Base-by-base conservation (phyloP, 1,140 invertebrate genomes). In the Achroia grisella region DNA sequence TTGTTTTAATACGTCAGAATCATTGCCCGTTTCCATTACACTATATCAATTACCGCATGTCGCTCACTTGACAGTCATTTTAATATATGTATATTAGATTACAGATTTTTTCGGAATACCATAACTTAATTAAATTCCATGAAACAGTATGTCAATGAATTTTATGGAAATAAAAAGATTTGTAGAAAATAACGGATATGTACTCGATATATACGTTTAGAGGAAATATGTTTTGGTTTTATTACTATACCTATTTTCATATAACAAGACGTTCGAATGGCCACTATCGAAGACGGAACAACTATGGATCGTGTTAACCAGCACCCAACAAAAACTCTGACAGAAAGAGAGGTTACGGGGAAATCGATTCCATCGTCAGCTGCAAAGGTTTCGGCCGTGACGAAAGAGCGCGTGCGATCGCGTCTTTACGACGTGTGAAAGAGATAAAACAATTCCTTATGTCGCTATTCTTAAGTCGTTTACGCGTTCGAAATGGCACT, bases 401-500 rank as follows among this genome's bases (percentile, higher is more conserved):
- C 52, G 69, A 81, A 64, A 52, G 77, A 80, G 75, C 51, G 48
- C 55, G 69, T 58, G 56, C 58, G 55, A 84, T 70, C 42, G 14
- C 56, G 61, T 79, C 71, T 82, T 84, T 82, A 80, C 69, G 72
- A 82, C 64, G 78, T 80, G 80, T 59, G 78, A 84, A 77, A 80
- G 80, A 84, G 80, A 84, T 80, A 80, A 77, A 80, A 77, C 71
- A 77, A 74, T 84, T 84, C 80, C 80, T 84, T 84, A 82, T 70
- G 76, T 79, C 70, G 67, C 76, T 77, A 75, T 82, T 80, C 78
- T 78, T 78, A 70, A 77, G 74, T 65, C 69, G 65, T 77, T 76
- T 55, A 63, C 63, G 58, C 65, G 63, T 63, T 65, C 61, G 53
- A 70, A 78, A 81, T 69, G 61, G 70, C 69, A 72, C 76, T 76